Evolutionary conservation across 1,140 invertebrate genomes (phyloP), one percentile per base, ranked within the genome.

Genomic region (Drosophila biarmipes): DNA sequence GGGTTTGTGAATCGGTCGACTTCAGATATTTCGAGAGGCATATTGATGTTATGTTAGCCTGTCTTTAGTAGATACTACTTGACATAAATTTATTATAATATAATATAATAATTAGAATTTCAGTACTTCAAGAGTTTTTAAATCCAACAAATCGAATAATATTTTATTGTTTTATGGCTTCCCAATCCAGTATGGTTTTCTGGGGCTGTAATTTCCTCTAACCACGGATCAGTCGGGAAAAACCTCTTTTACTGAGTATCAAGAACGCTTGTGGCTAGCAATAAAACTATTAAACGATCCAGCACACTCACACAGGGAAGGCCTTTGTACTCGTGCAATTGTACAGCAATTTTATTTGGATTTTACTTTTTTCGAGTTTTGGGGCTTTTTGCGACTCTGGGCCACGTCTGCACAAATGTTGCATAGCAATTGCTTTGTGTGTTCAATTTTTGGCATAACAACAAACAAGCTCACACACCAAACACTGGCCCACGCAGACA

Each of bases 381-480:
- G 73, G 11, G 48, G 0, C 74, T 75, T 74, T 71, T 34, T 21
- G 40, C 1, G 17, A 75, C 57, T 61, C 51, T 73, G 67, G 66
- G 75, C 74, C 75, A 87, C 82, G 79, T 89, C 79, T 79, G 73
- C 85, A 89, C 76, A 89, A 89, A 89, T 89, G 84, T 89, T 89
- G 84, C 84, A 89, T 89, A 73, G 80, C 76, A 89, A 89, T 84
- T 80, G 84, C 79, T 89, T 89, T 89, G 85, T 87, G 84, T 87
- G 75, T 82, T 87, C 84, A 89, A 87, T 89, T 89, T 87, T 87
- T 73, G 82, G 84, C 75, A 87, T 69, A 76, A 71, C 84, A 73
- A 73, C 76, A 89, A 78, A 68, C 78, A 78, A 71, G 80, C 40
- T 55, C 56, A 55, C 34, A 59, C 54, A 29, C n/a, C 31, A 31